Base-by-base conservation (phyloP, 53 echinoderm and acorn worm genomes). In the Holothuria scabra region DNA sequence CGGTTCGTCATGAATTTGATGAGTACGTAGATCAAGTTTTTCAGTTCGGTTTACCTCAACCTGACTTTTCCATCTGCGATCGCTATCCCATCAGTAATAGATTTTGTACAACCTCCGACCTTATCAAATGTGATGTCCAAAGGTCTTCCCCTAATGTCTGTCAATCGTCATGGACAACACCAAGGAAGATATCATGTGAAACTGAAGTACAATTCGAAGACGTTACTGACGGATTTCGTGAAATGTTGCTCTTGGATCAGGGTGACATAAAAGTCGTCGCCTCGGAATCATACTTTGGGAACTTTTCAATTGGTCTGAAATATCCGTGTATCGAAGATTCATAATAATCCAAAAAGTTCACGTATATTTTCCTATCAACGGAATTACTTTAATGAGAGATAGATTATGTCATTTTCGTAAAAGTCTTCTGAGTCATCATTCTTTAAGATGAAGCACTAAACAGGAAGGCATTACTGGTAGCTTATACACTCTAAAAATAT, bases 241-340 rank as follows among this genome's bases (percentile, higher is more conserved):
- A 67, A 5, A 32, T 67, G 20, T 31, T 67, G 67, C 67, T 67
- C 31, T 67, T 67, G 4, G 34, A 33, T 29, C 31, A 67, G 6
- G 62, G 23, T 9, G 67, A 67, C 8, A 67, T 67, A 8, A 67
- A 67, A 28, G 34, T 67, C 20, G 30, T 67, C 30, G 25, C 67
- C 8, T 67, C 67, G 67, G 67, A 67, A 13, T 12, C 67, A n/a
- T 20, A 32, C 28, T 67, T 13, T 12, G 34, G 67, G 14, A 67
- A 67, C 16, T 67, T 67, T 67, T 28, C 67, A 20, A 29, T 67
- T 4, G 67, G 67, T 67, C 34, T 67, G 10, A 67, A 67, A 29
- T 67, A 67, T 13, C 67, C 67, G 26, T 67, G 67, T 29, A 67
- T 67, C 14, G 34, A 67, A 20, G 41, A 5, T 41, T 41, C 41